Percentiles rank a stretch among this genome's conserved stretches.
These are phyloP conservation scores for Eupristina koningsbergeri DNA, from an alignment of 1,140 invertebrate genomes.

Conservation along the genomic window DNA sequence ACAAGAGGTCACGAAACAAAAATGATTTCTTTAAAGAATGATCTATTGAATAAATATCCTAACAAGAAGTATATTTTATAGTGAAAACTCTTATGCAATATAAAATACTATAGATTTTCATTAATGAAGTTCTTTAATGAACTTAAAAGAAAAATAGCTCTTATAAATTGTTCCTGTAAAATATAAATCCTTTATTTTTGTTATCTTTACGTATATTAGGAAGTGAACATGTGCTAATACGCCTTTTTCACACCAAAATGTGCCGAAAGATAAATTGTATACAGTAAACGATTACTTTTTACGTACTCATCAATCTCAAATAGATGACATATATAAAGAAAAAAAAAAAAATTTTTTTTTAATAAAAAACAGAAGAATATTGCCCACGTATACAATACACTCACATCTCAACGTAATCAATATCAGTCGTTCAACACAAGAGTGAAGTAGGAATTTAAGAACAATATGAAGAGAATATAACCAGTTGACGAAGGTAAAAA, in stretches of 20 bases:
- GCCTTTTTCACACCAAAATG: too few relatives aligned
- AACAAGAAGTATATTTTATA: not conserved
- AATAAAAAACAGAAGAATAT: too few relatives aligned
- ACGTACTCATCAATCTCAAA: not conserved
- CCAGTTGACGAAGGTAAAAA: not conserved
- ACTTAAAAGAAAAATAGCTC: not conserved
- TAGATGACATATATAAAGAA: not conserved
- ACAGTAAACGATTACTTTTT: not conserved
- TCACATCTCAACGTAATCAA: not conserved
- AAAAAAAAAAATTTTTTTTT: not conserved
- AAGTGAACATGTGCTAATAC: not conserved
- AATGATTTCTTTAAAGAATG: too few relatives aligned
- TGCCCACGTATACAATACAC: not conserved
- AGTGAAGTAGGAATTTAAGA: not conserved
- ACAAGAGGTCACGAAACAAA: not conserved
- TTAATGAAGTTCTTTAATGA: not conserved
- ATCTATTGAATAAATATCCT: not conserved
- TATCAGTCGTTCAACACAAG: not conserved
- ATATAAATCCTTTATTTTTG: too few relatives aligned
- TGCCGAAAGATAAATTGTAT: not conserved
- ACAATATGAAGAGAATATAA: not conserved
- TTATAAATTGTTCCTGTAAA: not conserved
- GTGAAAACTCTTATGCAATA: not conserved
- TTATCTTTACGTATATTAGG: too few relatives aligned
- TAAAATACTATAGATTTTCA: not conserved